Base-by-base conservation (phyloP, 2,113 vertebrate genomes). In the Odontophorus gujanensis region DNA sequence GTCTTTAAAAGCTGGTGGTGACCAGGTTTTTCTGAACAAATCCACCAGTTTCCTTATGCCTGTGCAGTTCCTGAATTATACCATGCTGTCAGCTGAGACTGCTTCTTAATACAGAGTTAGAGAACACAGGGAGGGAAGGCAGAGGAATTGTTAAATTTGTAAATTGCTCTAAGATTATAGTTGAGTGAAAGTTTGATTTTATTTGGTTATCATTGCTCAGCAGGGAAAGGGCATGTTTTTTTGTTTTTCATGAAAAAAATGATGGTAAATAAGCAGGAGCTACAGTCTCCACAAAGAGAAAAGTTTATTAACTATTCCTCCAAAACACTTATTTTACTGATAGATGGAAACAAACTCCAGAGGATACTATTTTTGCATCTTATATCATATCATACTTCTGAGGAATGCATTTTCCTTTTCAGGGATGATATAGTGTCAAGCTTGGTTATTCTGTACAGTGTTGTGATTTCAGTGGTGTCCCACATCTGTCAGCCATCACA, bases 331-430 rank as follows among this genome's bases (percentile, higher is more conserved):
- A n/a, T 25, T 91, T 85, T 82, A 93, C n/a, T 85, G 68, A 77
- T 81, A 59, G 79, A 87, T 58, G 59, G 50, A 82, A 93, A 14
- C 87, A 89, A 89, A 59, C 16, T 85, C 48, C n/a, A 63, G 73
- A 82, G 65, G 72, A 92, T 69, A 43, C 55, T 78, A 9, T 76
- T 90, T 88, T 53, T 84, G 25, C 57, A 40, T 89, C 40, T 85
- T 78, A 17, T 67, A n/a, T 83, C 25, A 22, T 51, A 81, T 78
- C 47, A 88, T 51, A 36, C 59, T 89, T 92, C 34, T 36, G 18
- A 90, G 38, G 38, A 95, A 38, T 30, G 48, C 7, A 4, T 17
- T 91, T 76, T 57, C 7, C 36, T 87, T 73, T 74, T 53, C 28
- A 71, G 36, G 62, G 17, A 32, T 57, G 90, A 89, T 21, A 73